phyloP scores from a whole-genome alignment of 2,113 vertebrate species.

The Dissostichus mawsoni region DNA sequence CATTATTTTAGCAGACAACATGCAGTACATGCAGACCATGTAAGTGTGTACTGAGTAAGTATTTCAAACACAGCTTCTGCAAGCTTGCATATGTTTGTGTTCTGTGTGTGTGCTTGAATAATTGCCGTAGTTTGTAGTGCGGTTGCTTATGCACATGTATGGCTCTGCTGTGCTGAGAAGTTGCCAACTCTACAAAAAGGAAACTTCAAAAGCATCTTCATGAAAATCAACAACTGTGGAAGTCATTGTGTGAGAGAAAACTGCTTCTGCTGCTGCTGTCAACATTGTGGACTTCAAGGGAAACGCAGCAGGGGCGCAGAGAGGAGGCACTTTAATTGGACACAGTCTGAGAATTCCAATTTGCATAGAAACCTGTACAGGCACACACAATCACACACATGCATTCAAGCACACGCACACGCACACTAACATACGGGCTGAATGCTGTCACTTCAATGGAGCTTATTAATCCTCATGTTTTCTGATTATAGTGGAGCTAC shows the following conservation, averaged over 20 bases:
- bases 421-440: neutral
- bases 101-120: constrained; percentile 7
- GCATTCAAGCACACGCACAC: neutral
- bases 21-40: too few relatives aligned
- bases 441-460: constrained; percentile 7
- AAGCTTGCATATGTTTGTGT: constrained; percentile 20
- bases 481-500: constrained; percentile 12
- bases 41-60: too few relatives aligned
- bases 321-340: constrained; percentile 62
- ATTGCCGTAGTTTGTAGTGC: neutral
- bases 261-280: constrained; percentile 43
- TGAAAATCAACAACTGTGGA: constrained; percentile 48
- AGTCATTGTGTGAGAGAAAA: constrained; percentile 43
- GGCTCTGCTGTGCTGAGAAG: constrained; percentile 30
- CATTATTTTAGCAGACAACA: too few relatives aligned
- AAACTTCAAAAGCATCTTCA: constrained; percentile 51
- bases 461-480: constrained; percentile 29
- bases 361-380: constrained; percentile 42
- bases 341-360: constrained; percentile 34
- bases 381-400: neutral
- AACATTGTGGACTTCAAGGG: constrained; percentile 59
- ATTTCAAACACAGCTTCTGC: neutral
- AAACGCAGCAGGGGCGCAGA: constrained; percentile 48
- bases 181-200: constrained; percentile 46
- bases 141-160: neutral